A percentile compares a stretch with the other conserved stretches of the same genome.
These are phyloP conservation scores for Peromyscus eremicus DNA, from an alignment of 2,797 vertebrate genomes.

Conservation along the genomic window DNA sequence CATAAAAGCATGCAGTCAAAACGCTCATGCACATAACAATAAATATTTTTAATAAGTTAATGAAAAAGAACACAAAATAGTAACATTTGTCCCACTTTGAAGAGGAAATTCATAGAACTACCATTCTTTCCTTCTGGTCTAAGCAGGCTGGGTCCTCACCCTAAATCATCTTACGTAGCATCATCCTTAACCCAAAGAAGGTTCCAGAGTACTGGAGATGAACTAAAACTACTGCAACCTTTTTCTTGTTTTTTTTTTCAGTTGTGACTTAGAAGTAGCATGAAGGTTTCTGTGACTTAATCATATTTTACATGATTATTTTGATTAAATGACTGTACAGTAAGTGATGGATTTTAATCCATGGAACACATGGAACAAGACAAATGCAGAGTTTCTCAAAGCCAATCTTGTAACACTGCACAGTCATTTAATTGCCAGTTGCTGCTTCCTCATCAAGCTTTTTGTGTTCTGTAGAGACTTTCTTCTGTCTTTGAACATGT, in stretches of 20 bases:
- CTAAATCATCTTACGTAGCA: background rate
- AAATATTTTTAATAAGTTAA: background rate
- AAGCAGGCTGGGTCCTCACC: background rate
- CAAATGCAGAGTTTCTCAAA: no score
- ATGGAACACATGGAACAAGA: no score
- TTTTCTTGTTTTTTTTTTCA: background rate
- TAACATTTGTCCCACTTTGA: background rate
- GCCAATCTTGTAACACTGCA: no score
- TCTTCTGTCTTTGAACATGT: background rate
- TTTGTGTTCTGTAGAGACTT: background rate
- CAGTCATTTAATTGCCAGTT: background rate
- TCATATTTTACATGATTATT: background rate
- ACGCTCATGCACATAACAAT: background rate
- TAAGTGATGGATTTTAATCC: no score
- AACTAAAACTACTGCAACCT: background rate
- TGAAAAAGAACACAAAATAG: background rate
- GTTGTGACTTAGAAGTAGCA: background rate
- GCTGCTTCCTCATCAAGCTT: background rate
- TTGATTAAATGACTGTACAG: background rate
- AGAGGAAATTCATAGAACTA: background rate
- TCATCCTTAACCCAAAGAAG: background rate
- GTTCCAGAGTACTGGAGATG: background rate
- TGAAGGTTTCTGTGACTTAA: background rate
- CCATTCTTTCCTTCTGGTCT: background rate
- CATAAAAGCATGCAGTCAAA: background rate